Base-by-base conservation (phyloP, 2,888 invertebrate genomes). In the Glaucopsyche alexis region DNA sequence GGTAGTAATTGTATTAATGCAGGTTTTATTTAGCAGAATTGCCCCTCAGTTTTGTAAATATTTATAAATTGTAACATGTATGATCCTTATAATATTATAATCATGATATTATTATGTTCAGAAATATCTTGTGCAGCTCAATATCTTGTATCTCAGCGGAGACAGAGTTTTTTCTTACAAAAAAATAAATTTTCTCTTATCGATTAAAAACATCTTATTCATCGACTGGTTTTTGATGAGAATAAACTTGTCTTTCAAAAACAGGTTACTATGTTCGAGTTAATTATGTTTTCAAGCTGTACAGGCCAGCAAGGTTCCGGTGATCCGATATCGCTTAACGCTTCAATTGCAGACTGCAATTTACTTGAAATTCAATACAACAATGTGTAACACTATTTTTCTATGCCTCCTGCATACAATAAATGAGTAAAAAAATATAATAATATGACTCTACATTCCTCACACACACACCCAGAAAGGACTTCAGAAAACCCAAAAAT, bases 191-290 rank as follows among this genome's bases (percentile, higher is more conserved):
- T 60, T 47, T 60, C 60, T 29, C 60, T 60, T 60, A 60, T 60
- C 60, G 60, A 60, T 60, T 60, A 60, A 60, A 13, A 60, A 38
- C 60, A 38, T 77, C 80, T 81, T 79, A 79, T 81, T 79, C 82
- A 81, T 82, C 72, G 78, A 83, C 84, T 81, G 81, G 82, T 82
- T 80, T 75, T 49, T 75, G 78, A 78, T 80, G 82, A 79, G 78
- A 79, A 80, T 79, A 79, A 80, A 77, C 78, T 76, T 74, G 79
- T 78, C 76, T 72, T 50, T 72, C 42, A 67, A 52, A 66, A 72
- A 66, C 72, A 52, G 72, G 72, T 72, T 72, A 66, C 19, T 19
- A 19, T 40, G 66, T 66, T 72, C 72, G 50, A 42, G 66, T 72
- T 72, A 50, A 50, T 42, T 72, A 72, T 66, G 19, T 50, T 69